A percentile compares a stretch with the other conserved stretches of the same genome.
phyloP scores from a whole-genome alignment of 2,888 invertebrate species.

The Eumacrocentrus americanus region DNA sequence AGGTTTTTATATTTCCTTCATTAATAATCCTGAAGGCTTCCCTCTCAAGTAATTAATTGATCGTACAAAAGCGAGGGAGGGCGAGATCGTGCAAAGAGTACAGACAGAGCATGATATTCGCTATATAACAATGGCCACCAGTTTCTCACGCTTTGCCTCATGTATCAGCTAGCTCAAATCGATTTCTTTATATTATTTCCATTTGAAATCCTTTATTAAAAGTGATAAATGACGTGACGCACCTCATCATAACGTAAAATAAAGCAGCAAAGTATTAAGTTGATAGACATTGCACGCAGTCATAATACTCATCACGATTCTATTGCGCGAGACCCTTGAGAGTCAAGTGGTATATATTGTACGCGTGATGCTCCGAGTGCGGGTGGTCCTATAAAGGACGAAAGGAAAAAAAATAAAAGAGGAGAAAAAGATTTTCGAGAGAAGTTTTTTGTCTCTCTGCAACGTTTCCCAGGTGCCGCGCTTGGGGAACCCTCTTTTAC shows the following conservation, averaged over 20 bases:
- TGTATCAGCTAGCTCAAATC: too few relatives aligned
- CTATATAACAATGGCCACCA: not conserved
- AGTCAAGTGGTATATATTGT: conserved; percentile 14
- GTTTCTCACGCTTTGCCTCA: conserved; percentile 9
- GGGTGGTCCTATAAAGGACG: not conserved
- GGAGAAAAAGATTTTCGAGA: not conserved
- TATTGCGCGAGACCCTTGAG: conserved; percentile 8
- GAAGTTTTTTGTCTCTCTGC: conserved; percentile 11
- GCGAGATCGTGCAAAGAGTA: not conserved
- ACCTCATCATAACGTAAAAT: not conserved
- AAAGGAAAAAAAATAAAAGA: not conserved
- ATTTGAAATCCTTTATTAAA: conserved; percentile 16
- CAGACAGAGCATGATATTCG: not conserved
- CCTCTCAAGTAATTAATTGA: conserved; percentile 22
- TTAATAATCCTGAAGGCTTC: conserved; percentile 23
- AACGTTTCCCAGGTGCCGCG: not conserved
- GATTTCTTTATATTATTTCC: too few relatives aligned
- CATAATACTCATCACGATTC: conserved; percentile 18
- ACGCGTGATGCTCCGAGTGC: not conserved
- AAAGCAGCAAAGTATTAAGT: conserved; percentile 19
- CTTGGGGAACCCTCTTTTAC: conserved; percentile 7
- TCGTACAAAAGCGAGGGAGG: conserved; percentile 2
- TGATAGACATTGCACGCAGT: conserved; percentile 17
- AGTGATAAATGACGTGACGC: conserved; percentile 26
- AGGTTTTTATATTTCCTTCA: conserved; percentile 5